phyloP scores from a whole-genome alignment of 2,888 invertebrate species.

The Cecidostiba fungosa region DNA sequence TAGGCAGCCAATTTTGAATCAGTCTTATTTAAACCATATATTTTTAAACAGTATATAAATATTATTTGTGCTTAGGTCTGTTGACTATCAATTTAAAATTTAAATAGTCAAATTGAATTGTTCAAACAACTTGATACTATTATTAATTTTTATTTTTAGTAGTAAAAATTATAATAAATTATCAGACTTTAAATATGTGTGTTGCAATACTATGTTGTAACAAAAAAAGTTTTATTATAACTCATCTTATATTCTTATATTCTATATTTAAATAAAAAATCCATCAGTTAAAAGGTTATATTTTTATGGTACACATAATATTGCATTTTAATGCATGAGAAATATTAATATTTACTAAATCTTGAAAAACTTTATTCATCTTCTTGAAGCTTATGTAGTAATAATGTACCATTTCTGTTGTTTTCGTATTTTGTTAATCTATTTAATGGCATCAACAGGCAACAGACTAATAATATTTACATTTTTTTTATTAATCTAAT shows the following conservation, averaged over 20 bases:
- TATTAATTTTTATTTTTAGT: background rate
- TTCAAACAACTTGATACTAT: background rate
- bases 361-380: conserved; percentile 7
- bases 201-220: conserved; percentile 26
- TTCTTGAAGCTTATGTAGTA: background rate
- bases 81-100: conserved; percentile 26
- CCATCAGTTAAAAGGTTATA: background rate
- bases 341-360: conserved; percentile 18
- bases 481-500: conserved; percentile 35
- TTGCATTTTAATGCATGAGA: background rate
- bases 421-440: conserved; percentile 12
- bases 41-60: conserved; percentile 37
- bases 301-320: background rate
- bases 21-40: conserved; percentile 48
- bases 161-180: conserved; percentile 31
- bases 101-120: conserved; percentile 2
- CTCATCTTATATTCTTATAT: conserved; percentile 11
- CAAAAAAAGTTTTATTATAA: conserved; percentile 35
- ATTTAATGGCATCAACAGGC: conserved; percentile 27
- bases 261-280: conserved; percentile 11
- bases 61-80: conserved; percentile 33
- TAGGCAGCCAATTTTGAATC: conserved; percentile 40
- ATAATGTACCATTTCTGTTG: conserved; percentile 7
- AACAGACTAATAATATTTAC: conserved; percentile 56
- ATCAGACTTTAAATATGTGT: conserved; percentile 33